Evolutionary conservation across 2,888 invertebrate species (phyloP).

Genomic region (Stratiomys singularior): DNA sequence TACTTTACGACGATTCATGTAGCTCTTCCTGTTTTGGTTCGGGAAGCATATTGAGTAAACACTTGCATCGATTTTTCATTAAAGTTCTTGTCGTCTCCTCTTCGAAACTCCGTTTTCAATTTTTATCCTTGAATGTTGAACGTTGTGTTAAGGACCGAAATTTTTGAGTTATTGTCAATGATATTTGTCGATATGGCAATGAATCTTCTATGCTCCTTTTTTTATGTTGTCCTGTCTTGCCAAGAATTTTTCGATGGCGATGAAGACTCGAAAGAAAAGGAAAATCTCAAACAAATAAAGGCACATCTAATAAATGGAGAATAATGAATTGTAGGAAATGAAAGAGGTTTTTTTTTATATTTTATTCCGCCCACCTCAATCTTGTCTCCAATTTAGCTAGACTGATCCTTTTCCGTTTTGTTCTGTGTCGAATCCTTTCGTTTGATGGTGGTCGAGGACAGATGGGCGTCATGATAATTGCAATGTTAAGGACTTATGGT

Average conservation of each 20-base stretch:
- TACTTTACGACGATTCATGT: slow-evolving; percentile 23
- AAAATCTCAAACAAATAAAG: not conserved
- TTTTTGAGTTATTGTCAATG: slow-evolving; percentile 29
- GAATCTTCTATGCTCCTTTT: slow-evolving; percentile 13
- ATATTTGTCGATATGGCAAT: slow-evolving; percentile 10
- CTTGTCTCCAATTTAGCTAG: not conserved
- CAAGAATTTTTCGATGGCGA: not conserved
- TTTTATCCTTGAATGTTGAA: not conserved
- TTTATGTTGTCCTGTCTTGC: not conserved
- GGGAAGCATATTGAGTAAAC: slow-evolving; percentile 1
- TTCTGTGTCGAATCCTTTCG: not conserved
- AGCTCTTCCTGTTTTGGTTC: slow-evolving; percentile 24
- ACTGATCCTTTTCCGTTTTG: not conserved
- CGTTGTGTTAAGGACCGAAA: slow-evolving; percentile 4
- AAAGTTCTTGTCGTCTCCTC: not conserved
- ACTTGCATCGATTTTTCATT: not conserved
- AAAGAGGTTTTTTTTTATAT: not conserved
- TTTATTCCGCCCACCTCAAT: not conserved
- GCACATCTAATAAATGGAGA: no score
- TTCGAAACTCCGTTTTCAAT: not conserved
- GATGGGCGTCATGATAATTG: slow-evolving; percentile 37
- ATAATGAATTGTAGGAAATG: no score
- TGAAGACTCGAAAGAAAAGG: not conserved
- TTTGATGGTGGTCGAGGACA: slow-evolving; percentile 19
- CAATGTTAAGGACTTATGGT: slow-evolving; percentile 21